Percentiles rank a stretch among this genome's conserved stretches.
phyloP scores from a whole-genome alignment of 2,113 vertebrate genomes.

The Marmota flaviventris region DNA sequence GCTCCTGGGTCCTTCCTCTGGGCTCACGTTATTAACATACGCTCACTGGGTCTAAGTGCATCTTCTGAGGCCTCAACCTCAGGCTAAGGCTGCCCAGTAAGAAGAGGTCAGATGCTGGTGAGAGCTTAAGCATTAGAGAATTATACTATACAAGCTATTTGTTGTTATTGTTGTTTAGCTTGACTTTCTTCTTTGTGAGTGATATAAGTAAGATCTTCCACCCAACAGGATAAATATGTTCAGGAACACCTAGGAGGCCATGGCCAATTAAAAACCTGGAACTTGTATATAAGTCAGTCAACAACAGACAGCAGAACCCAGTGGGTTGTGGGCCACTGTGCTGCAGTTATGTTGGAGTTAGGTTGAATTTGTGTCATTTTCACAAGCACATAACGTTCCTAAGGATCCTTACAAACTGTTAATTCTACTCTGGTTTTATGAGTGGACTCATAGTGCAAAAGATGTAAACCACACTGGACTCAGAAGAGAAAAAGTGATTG shows the following conservation, averaged over 20 bases:
- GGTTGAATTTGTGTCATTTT: slow-evolving; percentile 72
- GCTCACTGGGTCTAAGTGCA: background rate
- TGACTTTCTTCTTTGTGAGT: slow-evolving; percentile 34
- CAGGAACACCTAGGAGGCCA: background rate
- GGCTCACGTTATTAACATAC: background rate
- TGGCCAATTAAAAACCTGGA: slow-evolving; percentile 40
- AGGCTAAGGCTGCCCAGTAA: background rate
- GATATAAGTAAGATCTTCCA: background rate
- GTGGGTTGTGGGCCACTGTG: background rate
- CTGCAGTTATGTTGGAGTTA: slow-evolving; percentile 44
- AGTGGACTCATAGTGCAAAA: slow-evolving; percentile 64
- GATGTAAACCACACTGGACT: slow-evolving; percentile 64
- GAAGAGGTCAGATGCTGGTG: background rate
- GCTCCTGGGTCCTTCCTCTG: background rate
- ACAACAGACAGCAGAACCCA: background rate
- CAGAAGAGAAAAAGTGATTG: slow-evolving; percentile 54
- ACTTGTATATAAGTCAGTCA: slow-evolving; percentile 62
- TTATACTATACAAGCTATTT: background rate
- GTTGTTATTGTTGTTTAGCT: background rate
- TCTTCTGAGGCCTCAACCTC: background rate
- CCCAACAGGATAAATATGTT: background rate
- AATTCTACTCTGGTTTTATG: slow-evolving; percentile 69
- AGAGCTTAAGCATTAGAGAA: background rate
- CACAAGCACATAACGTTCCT: slow-evolving; percentile 52
- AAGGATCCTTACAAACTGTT: slow-evolving; percentile 63